Evolutionary conservation across 2,113 vertebrate genomes (phyloP).

Genomic region (Hirundichthys speculiger): DNA sequence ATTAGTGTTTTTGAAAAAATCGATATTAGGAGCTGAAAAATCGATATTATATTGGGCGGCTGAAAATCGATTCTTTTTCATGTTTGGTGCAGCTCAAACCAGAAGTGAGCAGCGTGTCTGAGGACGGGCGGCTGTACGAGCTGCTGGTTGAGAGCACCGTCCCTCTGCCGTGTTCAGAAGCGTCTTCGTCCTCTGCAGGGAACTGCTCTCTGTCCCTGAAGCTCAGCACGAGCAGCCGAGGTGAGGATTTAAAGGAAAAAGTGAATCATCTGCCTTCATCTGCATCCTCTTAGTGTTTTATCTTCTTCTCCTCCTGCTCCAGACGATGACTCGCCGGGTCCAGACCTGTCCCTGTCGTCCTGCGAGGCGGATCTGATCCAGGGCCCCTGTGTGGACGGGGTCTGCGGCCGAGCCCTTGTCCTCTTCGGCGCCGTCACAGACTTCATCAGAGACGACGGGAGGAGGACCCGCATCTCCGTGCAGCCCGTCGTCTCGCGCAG

Average conservation of each 20-base stretch:
- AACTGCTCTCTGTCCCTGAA: slow-evolving; percentile 83
- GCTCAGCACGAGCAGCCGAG: slow-evolving; percentile 81
- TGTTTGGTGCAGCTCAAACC: slow-evolving; percentile 78
- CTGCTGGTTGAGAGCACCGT: slow-evolving; percentile 86
- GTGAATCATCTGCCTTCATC: too few relatives aligned
- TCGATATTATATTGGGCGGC: too few relatives aligned
- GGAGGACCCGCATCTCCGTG: slow-evolving; percentile 78
- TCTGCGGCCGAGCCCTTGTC: slow-evolving; percentile 79
- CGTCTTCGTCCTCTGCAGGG: slow-evolving; percentile 62
- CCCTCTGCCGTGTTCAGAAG: slow-evolving; percentile 82
- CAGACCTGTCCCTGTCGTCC: slow-evolving; percentile 88
- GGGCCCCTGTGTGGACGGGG: slow-evolving; percentile 74
- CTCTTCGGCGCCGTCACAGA: slow-evolving; percentile 84
- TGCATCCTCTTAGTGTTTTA: background rate
- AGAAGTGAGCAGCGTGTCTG: slow-evolving; percentile 79
- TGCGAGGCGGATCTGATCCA: slow-evolving; percentile 83
- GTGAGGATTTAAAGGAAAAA: slow-evolving; percentile 61
- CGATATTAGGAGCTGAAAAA: too few relatives aligned
- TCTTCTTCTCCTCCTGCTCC: background rate
- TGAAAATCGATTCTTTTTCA: background rate
- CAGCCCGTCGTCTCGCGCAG: slow-evolving; percentile 80
- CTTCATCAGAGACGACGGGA: slow-evolving; percentile 84
- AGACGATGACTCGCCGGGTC: slow-evolving; percentile 67
- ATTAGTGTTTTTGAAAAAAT: too few relatives aligned
- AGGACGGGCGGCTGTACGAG: slow-evolving; percentile 85